These are phyloP conservation scores for Callionymus lyra DNA, from an alignment of 2,113 vertebrate species.

Conservation along the genomic window DNA sequence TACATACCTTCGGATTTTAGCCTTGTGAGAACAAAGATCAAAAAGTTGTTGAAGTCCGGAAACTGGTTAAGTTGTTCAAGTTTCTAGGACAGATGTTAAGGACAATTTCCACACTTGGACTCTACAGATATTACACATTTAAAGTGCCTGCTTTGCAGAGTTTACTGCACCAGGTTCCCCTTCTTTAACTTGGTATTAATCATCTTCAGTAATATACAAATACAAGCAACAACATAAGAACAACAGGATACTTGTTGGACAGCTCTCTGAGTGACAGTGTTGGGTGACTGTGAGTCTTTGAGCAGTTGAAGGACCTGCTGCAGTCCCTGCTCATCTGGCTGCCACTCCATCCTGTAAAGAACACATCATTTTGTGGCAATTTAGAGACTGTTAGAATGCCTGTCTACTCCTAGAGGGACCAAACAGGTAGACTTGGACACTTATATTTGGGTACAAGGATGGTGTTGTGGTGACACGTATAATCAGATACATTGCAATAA, in stretches of 20 bases:
- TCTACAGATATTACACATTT: no score
- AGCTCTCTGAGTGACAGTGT: slow-evolving; percentile 85
- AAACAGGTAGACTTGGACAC: no score
- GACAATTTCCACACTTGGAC: slow-evolving; percentile 16
- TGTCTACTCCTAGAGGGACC: no score
- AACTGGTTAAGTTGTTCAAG: slow-evolving; percentile 93
- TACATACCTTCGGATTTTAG: slow-evolving; percentile 85
- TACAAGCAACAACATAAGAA: no score
- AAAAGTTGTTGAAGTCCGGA: slow-evolving; percentile 93
- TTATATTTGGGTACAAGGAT: no score
- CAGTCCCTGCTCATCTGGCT: slow-evolving; percentile 89
- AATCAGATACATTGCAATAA: no score
- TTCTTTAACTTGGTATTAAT: background rate
- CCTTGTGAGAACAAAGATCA: slow-evolving; percentile 88
- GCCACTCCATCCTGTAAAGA: slow-evolving; percentile 82
- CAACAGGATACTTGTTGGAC: slow-evolving; percentile 87
- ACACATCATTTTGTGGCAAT: background rate
- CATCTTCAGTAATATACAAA: background rate
- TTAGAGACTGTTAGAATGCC: background rate
- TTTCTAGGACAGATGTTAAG: slow-evolving; percentile 75
- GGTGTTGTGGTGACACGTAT: no score
- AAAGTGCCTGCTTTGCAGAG: no score
- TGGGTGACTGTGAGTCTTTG: slow-evolving; percentile 90
- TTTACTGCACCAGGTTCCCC: no score
- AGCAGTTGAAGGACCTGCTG: slow-evolving; percentile 91